These are phyloP conservation scores for Hedychridium roseum DNA, from an alignment of 2,888 invertebrate species.

Conservation along the genomic window DNA sequence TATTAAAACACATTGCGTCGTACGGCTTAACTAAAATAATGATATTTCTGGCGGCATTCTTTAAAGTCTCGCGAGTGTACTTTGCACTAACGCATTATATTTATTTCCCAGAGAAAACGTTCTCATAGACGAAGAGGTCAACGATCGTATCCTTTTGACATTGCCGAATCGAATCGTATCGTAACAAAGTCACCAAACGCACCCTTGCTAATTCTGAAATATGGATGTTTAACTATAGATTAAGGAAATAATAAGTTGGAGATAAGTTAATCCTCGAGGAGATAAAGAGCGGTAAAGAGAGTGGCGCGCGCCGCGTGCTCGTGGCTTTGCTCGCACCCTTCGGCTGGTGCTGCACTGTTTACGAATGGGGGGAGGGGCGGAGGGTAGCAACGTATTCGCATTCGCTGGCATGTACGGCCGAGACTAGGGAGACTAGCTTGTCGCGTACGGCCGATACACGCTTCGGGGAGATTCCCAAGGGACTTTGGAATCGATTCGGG, in stretches of 20 bases:
- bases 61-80: no score
- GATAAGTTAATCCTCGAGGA: constrained; percentile 62
- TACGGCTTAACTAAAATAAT: no score
- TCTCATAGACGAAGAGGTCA: no score
- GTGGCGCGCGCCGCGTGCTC: no score
- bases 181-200: constrained; percentile 3
- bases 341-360: constrained; percentile 21
- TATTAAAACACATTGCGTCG: no score
- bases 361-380: constrained; percentile 10
- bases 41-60: no score
- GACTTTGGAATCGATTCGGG: constrained; percentile 61
- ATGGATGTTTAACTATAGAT: constrained; percentile 63
- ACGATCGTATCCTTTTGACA: no score
- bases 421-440: constrained; percentile 23
- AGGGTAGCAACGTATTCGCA: constrained; percentile 36
- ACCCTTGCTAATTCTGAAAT: constrained; percentile 58
- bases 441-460: constrained; percentile 37
- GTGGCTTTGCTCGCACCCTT: constrained; percentile 9
- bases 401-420: constrained; percentile 40
- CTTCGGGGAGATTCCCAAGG: constrained; percentile 58
- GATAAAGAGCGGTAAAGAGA: constrained; percentile 52
- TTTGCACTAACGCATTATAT: no score
- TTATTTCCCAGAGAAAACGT: no score
- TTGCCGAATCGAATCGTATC: constrained; percentile 17
- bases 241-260: constrained; percentile 62